Evolutionary conservation across 2,113 vertebrate genomes (phyloP), one percentile per base, ranked within the genome.

Genomic region (Eulemur macaco): DNA sequence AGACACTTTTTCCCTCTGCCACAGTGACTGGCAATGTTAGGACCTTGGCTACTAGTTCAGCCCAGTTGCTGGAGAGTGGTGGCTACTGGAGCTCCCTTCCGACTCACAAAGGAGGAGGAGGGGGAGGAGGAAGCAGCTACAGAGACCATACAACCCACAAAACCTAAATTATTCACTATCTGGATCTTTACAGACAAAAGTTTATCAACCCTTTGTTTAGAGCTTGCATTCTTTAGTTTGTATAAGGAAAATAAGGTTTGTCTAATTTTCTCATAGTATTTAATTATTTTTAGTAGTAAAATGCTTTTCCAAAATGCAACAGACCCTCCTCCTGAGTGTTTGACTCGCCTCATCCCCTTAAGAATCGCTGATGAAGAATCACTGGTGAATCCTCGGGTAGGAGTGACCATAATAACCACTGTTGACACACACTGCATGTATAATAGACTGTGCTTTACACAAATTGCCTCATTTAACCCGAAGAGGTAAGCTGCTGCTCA

Each of bases 81-180:
- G 58, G 58, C 3, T 8, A 60, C 23, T 60, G 23, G 58, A 10
- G 21, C 3, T 60, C 25, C 58, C 58, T 60, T 23, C 25, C 8
- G 2, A 27, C 58, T 60, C 23, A 60, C 9, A 11, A 2, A 5
- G 20, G 9, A 3, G 68, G 9, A 23, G 68, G n/a, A 12, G 9
- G 17, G 4, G 18, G 10, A 0, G 66, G 9, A 21, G 66, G n/a
- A 5, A 37, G n/a, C 9, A 37, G 21, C 5, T 42, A 11, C 1
- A 25, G 21, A 14, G 39, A 23, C 11, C 37, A 3, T 71, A 45
- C 4, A 74, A 45, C 23, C 25, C 39, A 29, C 7, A n/a, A 74
- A 45, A 74, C 23, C 42, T 29, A 29, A 29, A 45, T 45, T 74
- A 17, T 45, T 74, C n/a, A 23, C 69, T 42, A 27, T 45, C 23